Base-by-base conservation (phyloP, 2,888 invertebrate species). In the Stegana nigrithorax region DNA sequence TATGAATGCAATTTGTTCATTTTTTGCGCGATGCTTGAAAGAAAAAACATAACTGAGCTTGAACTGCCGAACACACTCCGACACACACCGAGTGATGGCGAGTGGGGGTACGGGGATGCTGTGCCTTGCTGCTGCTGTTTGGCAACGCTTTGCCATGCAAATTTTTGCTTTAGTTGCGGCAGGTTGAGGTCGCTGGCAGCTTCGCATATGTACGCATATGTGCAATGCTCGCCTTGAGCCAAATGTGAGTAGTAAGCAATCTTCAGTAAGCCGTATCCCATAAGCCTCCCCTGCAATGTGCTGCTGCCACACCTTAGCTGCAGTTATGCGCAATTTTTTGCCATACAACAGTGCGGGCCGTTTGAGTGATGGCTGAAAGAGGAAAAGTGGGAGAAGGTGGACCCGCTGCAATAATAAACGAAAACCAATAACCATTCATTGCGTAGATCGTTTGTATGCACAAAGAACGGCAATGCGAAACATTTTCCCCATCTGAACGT, bases 121-220 rank as follows among this genome's bases (percentile, higher is more conserved):
- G 6, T 29, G 10, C 29, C 29, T 10, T 10, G 29, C 29, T 29
- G 39, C 10, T 5, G n/a, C 7, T 39, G 39, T 39, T 8, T 12
- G 8, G 45, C 23, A 67, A 67, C 69, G 78, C 75, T 75, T 75
- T 75, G 70, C 67, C 63, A 78, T 78, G 78, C 76, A 78, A 75
- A 75, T 78, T 78, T 75, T 69, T 72, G 73, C 76, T 39, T 39
- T 5, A 14, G 14, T 8, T 14, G 39, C 7, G 17, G 39, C 39
- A 39, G 14, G 6, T 7, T 29, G 6, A 29, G 29, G 29, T n/a
- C n/a, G n/a, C n/a, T n/a, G 29, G 29, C 39, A 47, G 47, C 47
- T 2, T 36, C 10, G n/a, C 21, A 47, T 23, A 47, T 21, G 39
- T n/a, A 39, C 14, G n/a, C n/a, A n/a, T n/a, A n/a, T n/a, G n/a